Percentiles rank a stretch among this genome's conserved stretches.
Evolutionary conservation across 2,888 invertebrate genomes (phyloP).

Genomic region (Drosophila peninsularis): DNA sequence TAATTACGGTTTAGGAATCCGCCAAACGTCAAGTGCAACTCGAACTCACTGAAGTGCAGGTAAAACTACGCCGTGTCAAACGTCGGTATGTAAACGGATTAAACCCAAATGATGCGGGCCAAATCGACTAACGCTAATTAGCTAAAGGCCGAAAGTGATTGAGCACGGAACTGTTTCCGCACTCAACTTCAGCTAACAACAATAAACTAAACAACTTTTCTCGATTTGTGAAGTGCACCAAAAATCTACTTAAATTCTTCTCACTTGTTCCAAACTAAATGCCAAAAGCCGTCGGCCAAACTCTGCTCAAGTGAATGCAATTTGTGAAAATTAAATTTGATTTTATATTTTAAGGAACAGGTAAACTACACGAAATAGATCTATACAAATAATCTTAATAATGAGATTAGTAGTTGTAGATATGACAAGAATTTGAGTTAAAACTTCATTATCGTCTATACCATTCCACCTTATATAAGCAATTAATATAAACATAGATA

Average conservation of each 20-base stretch:
- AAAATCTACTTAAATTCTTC: slow-evolving; percentile 3
- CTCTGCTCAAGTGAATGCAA: slow-evolving; percentile 18
- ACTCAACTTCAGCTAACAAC: slow-evolving; percentile 18
- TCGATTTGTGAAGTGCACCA: slow-evolving; percentile 35
- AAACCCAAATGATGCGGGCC: slow-evolving; percentile 44
- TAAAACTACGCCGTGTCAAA: slow-evolving; percentile 33
- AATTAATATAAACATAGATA: too few species aligned
- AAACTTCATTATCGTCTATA: too few species aligned
- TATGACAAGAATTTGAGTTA: neutral
- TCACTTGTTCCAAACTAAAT: slow-evolving; percentile 28
- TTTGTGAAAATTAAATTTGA: neutral
- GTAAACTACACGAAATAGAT: slow-evolving; percentile 25
- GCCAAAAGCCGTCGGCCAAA: slow-evolving; percentile 59
- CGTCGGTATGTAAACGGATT: slow-evolving; percentile 56
- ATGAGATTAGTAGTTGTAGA: neutral
- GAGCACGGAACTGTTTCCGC: slow-evolving; percentile 24
- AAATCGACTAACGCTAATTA: slow-evolving; percentile 40
- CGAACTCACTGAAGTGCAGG: slow-evolving; percentile 29
- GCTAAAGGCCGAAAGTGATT: slow-evolving; percentile 37
- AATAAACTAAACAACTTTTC: slow-evolving; percentile 15
- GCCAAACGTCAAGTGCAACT: slow-evolving; percentile 52
- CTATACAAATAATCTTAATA: neutral
- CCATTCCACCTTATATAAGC: too few species aligned
- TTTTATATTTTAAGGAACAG: slow-evolving; percentile 15
- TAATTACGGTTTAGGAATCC: slow-evolving; percentile 53